Evolutionary conservation across 2,113 vertebrate species (phyloP).

Genomic region (Laticauda colubrina): DNA sequence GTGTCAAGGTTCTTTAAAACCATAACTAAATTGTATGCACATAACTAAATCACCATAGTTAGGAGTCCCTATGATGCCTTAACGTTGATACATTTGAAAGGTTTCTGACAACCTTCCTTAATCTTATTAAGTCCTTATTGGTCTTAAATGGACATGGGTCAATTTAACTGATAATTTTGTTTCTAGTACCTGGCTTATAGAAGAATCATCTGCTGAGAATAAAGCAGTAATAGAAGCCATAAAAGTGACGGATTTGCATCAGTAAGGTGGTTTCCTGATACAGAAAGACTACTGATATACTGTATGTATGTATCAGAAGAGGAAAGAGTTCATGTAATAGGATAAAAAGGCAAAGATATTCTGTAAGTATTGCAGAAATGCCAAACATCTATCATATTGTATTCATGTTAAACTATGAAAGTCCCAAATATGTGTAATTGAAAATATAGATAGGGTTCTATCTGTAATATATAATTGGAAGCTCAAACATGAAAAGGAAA

Average conservation of each 20-base stretch:
- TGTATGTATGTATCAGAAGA: background rate
- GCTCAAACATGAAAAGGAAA: background rate
- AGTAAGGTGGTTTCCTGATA: background rate
- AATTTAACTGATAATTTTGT: background rate
- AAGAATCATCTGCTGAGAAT: background rate
- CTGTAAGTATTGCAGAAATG: background rate
- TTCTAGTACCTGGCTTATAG: background rate
- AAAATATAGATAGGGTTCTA: background rate
- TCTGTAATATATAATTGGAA: background rate
- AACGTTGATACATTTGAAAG: background rate
- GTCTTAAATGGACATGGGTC: background rate
- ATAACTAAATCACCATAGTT: background rate
- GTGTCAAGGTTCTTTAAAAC: background rate
- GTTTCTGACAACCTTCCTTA: background rate
- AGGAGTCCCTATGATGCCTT: background rate
- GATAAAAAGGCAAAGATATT: background rate
- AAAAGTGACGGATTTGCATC: background rate
- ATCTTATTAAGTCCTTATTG: background rate
- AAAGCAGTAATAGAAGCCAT: background rate
- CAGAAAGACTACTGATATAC: too few species aligned
- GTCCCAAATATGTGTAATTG: background rate
- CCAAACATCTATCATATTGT: background rate
- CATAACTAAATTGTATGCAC: background rate
- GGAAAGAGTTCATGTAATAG: background rate
- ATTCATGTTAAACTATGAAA: background rate